Conservation (phyloP, 2,113 vertebrate species). For the Rhinolophus sinicus region DNA sequence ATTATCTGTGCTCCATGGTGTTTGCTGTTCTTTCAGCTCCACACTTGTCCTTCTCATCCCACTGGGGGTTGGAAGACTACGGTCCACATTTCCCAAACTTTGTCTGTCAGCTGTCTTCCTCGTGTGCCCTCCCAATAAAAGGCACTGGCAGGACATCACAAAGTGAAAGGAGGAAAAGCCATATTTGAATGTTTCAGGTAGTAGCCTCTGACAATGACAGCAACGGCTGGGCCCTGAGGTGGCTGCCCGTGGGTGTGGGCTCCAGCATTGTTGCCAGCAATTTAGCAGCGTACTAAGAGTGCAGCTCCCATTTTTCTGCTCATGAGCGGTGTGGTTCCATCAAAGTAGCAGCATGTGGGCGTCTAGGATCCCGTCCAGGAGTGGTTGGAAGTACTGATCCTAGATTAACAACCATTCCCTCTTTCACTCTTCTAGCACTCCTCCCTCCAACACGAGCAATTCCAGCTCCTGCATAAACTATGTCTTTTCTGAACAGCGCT, state of each 20-base stretch:
- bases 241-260: accelerated
- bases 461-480: background rate
- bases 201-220: background rate
- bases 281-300: background rate
- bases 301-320: background rate
- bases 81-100: background rate
- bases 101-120: background rate
- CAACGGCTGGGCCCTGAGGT: background rate
- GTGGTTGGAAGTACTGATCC: background rate
- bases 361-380: background rate
- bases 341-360: background rate
- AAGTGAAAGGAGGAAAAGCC: background rate
- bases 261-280: background rate
- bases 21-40: background rate
- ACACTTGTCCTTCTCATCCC: background rate
- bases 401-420: background rate
- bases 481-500: background rate
- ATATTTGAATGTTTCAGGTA: background rate
- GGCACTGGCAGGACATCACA: background rate
- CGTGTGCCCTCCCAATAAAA: background rate
- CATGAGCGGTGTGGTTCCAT: background rate
- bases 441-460: background rate
- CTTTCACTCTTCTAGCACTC: background rate
- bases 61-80: background rate
- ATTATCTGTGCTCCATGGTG: background rate